Conservation (phyloP, 2,113 vertebrate genomes). For the Sisor rabdophorus region DNA sequence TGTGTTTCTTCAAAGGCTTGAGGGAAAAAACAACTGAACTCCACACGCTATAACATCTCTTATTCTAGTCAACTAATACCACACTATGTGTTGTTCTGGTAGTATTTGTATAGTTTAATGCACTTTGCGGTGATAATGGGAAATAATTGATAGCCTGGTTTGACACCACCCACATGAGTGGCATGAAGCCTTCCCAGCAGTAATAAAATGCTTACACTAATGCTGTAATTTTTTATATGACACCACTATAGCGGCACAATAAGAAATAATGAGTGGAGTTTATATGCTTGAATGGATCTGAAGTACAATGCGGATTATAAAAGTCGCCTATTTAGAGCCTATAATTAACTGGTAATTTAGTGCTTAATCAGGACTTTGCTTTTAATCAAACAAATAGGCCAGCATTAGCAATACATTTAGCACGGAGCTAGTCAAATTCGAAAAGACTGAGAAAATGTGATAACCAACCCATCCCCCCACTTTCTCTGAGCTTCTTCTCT, state of each 20-base stretch:
- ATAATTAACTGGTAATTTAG: conserved; percentile 40
- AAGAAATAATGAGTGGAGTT: conserved; percentile 30
- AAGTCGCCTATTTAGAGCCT: conserved; percentile 11
- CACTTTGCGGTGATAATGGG: conserved; percentile 1
- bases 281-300: conserved; percentile 20
- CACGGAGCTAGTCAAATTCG: background rate
- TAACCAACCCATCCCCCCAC: background rate
- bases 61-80: background rate
- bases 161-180: conserved; percentile 36
- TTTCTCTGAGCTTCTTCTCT: conserved; percentile 49
- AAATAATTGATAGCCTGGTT: background rate
- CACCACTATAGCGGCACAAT: conserved; percentile 12
- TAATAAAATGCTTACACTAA: conserved; percentile 11
- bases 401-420: conserved; percentile 7
- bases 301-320: conserved; percentile 28
- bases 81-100: background rate
- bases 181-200: conserved; percentile 5
- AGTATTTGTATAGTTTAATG: background rate
- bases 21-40: background rate
- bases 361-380: conserved; percentile 33
- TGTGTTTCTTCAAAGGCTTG: background rate
- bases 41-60: no score
- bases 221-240: conserved; percentile 11
- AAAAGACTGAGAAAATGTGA: background rate
- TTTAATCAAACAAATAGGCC: conserved; percentile 35